These are phyloP conservation scores for Gorsachius magnificus DNA, from an alignment of 2,797 vertebrate genomes.

Conservation along the genomic window DNA sequence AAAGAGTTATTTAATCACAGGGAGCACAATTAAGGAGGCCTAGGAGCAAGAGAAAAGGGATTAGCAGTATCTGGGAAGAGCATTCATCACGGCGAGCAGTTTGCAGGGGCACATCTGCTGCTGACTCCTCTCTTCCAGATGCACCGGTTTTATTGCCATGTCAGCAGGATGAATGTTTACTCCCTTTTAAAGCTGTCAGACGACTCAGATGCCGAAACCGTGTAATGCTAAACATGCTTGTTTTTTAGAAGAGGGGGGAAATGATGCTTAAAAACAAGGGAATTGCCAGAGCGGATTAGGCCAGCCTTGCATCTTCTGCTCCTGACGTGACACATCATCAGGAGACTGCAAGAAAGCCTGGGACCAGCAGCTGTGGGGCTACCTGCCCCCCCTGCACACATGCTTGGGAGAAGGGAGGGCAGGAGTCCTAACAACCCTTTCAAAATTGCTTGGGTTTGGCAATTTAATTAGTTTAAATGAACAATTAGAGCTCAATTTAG, in stretches of 20 bases:
- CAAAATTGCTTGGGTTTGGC: not conserved
- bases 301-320: not conserved
- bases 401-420: not conserved
- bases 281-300: not conserved
- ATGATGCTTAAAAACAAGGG: not conserved
- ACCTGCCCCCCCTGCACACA: rapidly evolving
- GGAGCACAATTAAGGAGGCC: constrained; percentile 2
- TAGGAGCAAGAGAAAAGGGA: constrained; percentile 6
- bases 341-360: not conserved
- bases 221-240: not conserved
- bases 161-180: constrained; percentile 25
- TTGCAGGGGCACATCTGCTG: constrained; percentile 48
- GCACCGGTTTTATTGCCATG: not conserved
- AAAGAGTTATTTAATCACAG: not conserved
- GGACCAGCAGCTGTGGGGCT: not conserved
- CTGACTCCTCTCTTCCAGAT: constrained; percentile 35
- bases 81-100: not conserved
- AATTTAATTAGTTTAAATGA: not conserved
- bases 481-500: not conserved
- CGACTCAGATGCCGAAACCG: not conserved
- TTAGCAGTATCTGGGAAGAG: constrained; percentile 16
- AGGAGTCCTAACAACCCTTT: not conserved
- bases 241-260: not conserved
- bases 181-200: constrained; percentile 21
- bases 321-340: not conserved